Base-by-base conservation (phyloP, 1,140 invertebrate species). In the Leptonema lineaticorne region DNA sequence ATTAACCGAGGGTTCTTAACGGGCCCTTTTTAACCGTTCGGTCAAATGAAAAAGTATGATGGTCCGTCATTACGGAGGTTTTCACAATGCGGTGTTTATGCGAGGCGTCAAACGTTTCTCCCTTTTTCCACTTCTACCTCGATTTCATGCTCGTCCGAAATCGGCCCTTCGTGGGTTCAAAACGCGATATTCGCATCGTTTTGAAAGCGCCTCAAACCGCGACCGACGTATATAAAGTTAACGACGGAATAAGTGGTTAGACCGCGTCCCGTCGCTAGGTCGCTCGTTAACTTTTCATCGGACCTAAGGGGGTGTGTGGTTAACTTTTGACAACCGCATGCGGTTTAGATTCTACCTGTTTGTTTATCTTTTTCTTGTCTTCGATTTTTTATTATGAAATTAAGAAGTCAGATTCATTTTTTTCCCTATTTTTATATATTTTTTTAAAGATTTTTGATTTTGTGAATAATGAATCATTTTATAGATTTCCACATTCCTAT, bases 221-320 rank as follows among this genome's bases (percentile, higher is more conserved):
- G 4, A 20, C 50, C 22, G 24, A 20, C 63, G 29, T n/a, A 65
- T 59, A 46, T 64, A 37, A 69, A 65, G 14, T 65, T 69, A 69
- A 69, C 62, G 68, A 65, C 56, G 57, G 53, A 60, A 65, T 65
- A 65, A 69, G 68, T 69, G 68, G 56, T 63, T 53, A 29, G 4
- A 33, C 60, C 60, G 28, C 29, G 41, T n/a, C 45, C 48, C 28
- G 18, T 26, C 27, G 46, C 62, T n/a, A n/a, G n/a, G n/a, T n/a
- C 50, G 48, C 63, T 66, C 64, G 63, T 64, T 65, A 69, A 69
- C 68, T 60, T 65, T 69, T 50, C 63, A 60, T 56, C 45, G 28
- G 37, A 30, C 20, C 29, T 14, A 46, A 64, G 8, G 28, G n/a
- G n/a, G n/a, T n/a, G n/a, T n/a, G n/a, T 20, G 18, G 62, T 50